Evolutionary conservation across 2,888 invertebrate species (phyloP).

Genomic region (Habrosyne pyritoides): DNA sequence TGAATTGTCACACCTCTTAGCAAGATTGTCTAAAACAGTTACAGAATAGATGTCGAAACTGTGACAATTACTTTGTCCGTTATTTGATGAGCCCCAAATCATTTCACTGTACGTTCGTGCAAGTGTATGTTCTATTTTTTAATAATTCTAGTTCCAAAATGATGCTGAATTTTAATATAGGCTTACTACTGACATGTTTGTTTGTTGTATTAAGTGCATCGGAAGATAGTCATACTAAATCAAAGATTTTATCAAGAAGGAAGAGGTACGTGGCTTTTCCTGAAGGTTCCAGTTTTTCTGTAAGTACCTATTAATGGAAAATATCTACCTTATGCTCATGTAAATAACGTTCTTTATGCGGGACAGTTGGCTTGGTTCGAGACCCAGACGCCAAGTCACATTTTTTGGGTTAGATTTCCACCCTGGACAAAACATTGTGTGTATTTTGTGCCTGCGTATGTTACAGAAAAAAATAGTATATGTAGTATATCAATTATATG

Average conservation of each 20-base stretch:
- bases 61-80: slow-evolving; percentile 18
- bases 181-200: slow-evolving; percentile 22
- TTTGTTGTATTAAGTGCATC: slow-evolving; percentile 34
- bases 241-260: slow-evolving; percentile 78
- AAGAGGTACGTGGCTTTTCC: slow-evolving; percentile 88
- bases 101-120: neutral
- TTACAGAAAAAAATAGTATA: too few species aligned
- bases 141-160: slow-evolving; percentile 18
- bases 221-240: slow-evolving; percentile 19
- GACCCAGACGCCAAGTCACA: too few species aligned
- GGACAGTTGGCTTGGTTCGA: too few species aligned
- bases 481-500: too few species aligned
- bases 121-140: neutral
- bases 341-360: too few species aligned
- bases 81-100: slow-evolving; percentile 1
- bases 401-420: too few species aligned
- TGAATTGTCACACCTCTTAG: too few species aligned
- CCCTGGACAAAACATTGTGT: too few species aligned
- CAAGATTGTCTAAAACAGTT: slow-evolving; percentile 9
- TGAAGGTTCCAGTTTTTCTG: slow-evolving; percentile 88
- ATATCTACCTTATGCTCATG: too few species aligned
- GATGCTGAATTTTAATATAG: slow-evolving; percentile 22
- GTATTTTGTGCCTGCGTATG: too few species aligned
- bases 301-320: slow-evolving; percentile 77
- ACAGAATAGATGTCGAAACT: slow-evolving; percentile 2